Conservation (phyloP, 1,140 invertebrate genomes). For the Mycetomoellerius zeteki region DNA sequence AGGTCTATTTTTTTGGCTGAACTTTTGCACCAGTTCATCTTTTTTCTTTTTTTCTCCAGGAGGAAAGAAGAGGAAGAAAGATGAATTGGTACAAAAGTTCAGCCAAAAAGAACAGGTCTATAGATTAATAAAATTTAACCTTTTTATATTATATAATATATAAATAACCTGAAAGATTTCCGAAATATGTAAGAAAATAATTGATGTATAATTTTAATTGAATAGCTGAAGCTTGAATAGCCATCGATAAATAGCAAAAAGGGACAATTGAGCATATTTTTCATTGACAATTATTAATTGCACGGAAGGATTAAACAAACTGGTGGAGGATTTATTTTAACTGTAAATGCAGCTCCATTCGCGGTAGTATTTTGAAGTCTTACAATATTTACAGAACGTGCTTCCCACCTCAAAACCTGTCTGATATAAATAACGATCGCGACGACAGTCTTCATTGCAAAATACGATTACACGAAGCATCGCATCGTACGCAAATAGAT, state of each 20-base stretch:
- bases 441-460: not conserved
- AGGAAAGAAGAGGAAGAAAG: too few relatives aligned
- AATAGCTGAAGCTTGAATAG: too few relatives aligned
- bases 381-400: not conserved
- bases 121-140: too few relatives aligned
- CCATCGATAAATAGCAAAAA: too few relatives aligned
- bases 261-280: not conserved
- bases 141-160: too few relatives aligned
- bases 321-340: not conserved
- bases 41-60: too few relatives aligned
- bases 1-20: too few relatives aligned
- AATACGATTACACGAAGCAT: not conserved
- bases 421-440: conserved; percentile 57
- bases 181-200: not conserved
- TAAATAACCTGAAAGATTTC: too few relatives aligned
- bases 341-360: not conserved
- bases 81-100: too few relatives aligned
- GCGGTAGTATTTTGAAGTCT: not conserved
- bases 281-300: not conserved
- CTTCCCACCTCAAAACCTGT: not conserved
- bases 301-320: not conserved
- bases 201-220: too few relatives aligned
- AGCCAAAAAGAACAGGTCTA: too few relatives aligned
- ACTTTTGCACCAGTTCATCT: too few relatives aligned
- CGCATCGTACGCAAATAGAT: not conserved